A percentile compares a stretch with the other conserved stretches of the same genome.
These are phyloP conservation scores for Stenoptilia bipunctidactyla DNA, from an alignment of 2,888 invertebrate species.

Conservation along the genomic window DNA sequence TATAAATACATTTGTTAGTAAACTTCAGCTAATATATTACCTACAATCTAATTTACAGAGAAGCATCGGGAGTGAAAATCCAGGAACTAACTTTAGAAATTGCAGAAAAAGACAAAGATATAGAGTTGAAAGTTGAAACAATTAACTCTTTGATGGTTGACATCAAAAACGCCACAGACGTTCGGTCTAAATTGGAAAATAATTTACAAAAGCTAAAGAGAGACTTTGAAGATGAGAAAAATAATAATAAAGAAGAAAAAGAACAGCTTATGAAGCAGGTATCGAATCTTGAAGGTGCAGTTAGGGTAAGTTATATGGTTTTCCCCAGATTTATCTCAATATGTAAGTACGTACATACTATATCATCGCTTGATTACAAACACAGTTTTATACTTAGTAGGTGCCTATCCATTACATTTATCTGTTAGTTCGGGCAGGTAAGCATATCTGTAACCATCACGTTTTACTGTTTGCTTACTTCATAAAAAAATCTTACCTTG, in stretches of 20 bases:
- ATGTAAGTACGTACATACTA: neutral
- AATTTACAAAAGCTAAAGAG: conserved; percentile 20
- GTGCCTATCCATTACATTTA: too few species aligned
- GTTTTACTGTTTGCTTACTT: too few species aligned
- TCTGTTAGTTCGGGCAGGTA: too few species aligned
- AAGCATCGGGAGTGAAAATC: conserved; percentile 14
- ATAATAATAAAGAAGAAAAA: conserved; percentile 21
- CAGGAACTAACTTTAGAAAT: conserved; percentile 15
- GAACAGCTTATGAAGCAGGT: conserved; percentile 17
- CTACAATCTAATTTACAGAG: conserved; percentile 13
- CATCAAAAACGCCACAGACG: conserved; percentile 23
- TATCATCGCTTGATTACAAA: neutral
- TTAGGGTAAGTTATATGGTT: conserved; percentile 19
- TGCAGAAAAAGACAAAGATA: conserved; percentile 21
- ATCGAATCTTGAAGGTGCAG: conserved; percentile 21
- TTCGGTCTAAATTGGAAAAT: conserved; percentile 21
- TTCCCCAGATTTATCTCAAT: too few species aligned
- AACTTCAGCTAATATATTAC: too few species aligned
- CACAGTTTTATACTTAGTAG: too few species aligned
- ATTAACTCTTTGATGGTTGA: conserved; percentile 30
- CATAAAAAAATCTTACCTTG: too few species aligned
- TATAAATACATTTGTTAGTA: neutral
- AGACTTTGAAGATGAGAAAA: conserved; percentile 22
- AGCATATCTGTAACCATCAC: too few species aligned
- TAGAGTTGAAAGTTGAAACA: conserved; percentile 23